Conservation (phyloP, 2,113 vertebrate species). For the Phyllostomus hastatus region DNA sequence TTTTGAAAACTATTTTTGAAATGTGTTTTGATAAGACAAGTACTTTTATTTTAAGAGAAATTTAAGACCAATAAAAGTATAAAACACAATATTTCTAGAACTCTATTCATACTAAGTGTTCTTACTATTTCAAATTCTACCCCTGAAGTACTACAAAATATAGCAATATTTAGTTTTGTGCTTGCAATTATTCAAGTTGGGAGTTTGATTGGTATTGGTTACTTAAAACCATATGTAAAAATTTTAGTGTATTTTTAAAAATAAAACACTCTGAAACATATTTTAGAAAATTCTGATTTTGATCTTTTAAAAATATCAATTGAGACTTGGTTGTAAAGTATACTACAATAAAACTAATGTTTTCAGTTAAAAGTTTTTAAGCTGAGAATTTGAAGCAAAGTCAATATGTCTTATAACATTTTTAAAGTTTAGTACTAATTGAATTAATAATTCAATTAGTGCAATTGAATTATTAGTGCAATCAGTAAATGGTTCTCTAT, state of each 20-base stretch:
- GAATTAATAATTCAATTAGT: neutral
- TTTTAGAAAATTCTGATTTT: neutral
- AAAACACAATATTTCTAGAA: neutral
- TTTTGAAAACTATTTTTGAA: neutral
- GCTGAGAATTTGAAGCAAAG: neutral
- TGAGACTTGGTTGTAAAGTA: neutral
- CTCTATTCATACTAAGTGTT: neutral
- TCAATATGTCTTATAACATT: neutral
- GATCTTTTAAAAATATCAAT: neutral
- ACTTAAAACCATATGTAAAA: neutral
- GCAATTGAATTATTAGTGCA: too few relatives aligned
- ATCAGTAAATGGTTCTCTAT: neutral
- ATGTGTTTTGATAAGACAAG: neutral
- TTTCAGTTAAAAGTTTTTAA: constrained; percentile 2
- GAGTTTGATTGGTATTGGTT: neutral
- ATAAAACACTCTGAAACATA: neutral
- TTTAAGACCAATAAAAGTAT: neutral
- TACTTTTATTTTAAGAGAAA: neutral
- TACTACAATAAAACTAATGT: neutral
- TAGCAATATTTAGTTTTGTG: neutral
- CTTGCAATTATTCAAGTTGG: constrained; percentile 26
- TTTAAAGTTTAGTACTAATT: constrained; percentile 19
- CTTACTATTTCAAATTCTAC: constrained; percentile 2
- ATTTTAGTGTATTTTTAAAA: neutral
- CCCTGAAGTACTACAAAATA: neutral